Evolutionary conservation across 2,113 vertebrate genomes (phyloP), one percentile per base, ranked within the genome.

Genomic region (Pterocles gutturalis): DNA sequence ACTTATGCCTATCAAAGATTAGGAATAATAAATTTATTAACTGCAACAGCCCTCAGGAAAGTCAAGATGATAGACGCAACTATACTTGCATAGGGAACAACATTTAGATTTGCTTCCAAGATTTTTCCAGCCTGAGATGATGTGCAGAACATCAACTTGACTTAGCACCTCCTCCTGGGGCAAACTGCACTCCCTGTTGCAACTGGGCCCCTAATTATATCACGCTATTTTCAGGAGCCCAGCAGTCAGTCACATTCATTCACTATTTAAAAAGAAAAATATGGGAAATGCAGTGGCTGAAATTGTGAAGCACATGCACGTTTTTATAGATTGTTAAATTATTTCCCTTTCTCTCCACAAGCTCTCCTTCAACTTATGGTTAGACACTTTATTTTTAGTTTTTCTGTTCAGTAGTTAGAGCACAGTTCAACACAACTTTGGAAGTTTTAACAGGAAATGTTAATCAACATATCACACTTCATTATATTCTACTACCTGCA

Each of bases 241-340:
- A 70, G 69, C 88, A 33, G 48, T 73, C 77, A 94, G 84, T 58
- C 26, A 66, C 34, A 69, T 45, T 53, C 20, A 65, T 78, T 94
- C 7, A 25, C 22, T 14, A 46, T 67, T 93, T 69, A 78, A 51
- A 92, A 97, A 96, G 66, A 97, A 94, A 90, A 73, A 61, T 33
- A 73, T 3, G 7, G 67, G 77, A 81, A 96, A 73, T 55, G 36
- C 71, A 88, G 58, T 4, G 5, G 57, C 55, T 96, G 80, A 96
- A 96, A 77, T 28, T 48, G 66, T 82, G 54, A 65, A 18, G 62
- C 26, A 85, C 17, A 36, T 70, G 65, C 70, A 41, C 65, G 65
- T 95, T 94, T 98, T 88, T 41, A 69, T 45, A 60, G 11, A 43
- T 5, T 7, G 8, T 34, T 61, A 54, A 95, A 84, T 89, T 64